Evolutionary conservation across 1,140 invertebrate species (phyloP).

Genomic region (Apis laboriosa): DNA sequence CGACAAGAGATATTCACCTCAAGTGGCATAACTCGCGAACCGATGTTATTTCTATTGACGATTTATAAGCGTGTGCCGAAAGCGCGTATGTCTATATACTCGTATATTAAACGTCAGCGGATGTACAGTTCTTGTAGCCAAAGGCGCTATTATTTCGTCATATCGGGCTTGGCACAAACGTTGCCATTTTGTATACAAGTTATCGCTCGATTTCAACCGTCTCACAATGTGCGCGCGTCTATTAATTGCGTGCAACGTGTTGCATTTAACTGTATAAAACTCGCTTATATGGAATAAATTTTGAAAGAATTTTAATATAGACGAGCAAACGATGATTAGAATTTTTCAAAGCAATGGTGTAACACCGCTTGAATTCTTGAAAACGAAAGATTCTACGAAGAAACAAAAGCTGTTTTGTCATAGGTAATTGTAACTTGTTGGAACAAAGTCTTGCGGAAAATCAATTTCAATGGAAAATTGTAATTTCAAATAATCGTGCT

Average conservation of each 20-base stretch:
- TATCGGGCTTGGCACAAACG: slow-evolving; percentile 10
- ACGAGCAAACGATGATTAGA: background rate
- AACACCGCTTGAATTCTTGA: no score
- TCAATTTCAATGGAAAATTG: background rate
- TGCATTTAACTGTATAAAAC: no score
- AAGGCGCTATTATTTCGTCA: slow-evolving; percentile 52
- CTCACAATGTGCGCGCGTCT: background rate
- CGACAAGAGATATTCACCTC: slow-evolving; percentile 65
- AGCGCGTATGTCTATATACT: background rate
- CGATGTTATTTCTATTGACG: background rate
- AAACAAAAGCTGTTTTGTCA: background rate
- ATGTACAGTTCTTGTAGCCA: slow-evolving; percentile 24
- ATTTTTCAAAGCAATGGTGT: background rate
- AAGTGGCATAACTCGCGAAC: slow-evolving; percentile 30
- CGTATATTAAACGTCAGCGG: slow-evolving; percentile 11
- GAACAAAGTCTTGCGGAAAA: background rate
- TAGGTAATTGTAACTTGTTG: background rate
- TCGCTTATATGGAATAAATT: no score
- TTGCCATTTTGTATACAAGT: background rate
- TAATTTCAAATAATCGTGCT: background rate
- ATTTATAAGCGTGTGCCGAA: slow-evolving; percentile 3
- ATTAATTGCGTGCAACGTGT: background rate
- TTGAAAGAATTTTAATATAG: no score
- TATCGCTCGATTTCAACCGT: slow-evolving; percentile 17
- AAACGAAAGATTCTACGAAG: no score